These are phyloP conservation scores for Quiscalus mexicanus DNA, from an alignment of 2,113 vertebrate genomes.

Conservation along the genomic window DNA sequence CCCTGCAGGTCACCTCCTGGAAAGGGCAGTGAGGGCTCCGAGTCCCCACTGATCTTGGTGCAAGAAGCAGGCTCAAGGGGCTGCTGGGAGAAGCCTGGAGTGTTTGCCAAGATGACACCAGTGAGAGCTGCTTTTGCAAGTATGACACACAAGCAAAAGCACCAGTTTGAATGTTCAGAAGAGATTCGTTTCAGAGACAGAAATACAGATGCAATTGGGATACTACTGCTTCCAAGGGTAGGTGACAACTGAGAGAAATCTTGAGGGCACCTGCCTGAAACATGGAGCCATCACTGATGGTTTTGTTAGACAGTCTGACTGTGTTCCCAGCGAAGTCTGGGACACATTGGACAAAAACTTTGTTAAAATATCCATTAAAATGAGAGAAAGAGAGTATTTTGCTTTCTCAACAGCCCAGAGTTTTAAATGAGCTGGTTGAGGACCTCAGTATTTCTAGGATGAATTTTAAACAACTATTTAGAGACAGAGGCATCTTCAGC, in stretches of 20 bases:
- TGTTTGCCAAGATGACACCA: neutral
- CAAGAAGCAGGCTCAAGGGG: neutral
- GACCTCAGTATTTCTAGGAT: neutral
- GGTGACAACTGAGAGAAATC: neutral
- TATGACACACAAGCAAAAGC: rapidly evolving
- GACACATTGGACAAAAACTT: neutral
- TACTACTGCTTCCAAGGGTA: neutral
- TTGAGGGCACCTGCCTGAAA: neutral
- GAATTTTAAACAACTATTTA: conserved; percentile 1
- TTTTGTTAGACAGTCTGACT: neutral
- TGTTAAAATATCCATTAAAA: neutral
- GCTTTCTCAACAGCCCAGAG: neutral
- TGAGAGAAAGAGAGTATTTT: neutral
- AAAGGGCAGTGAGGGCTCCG: rapidly evolving
- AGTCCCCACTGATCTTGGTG: neutral
- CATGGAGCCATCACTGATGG: neutral
- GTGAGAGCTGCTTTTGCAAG: neutral
- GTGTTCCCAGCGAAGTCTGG: neutral
- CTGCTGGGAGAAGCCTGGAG: neutral
- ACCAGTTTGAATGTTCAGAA: neutral
- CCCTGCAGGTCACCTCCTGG: neutral
- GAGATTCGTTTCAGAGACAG: neutral
- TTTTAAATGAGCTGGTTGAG: neutral
- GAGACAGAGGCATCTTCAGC: neutral
- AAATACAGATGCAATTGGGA: neutral